These are phyloP conservation scores for Apodemus sylvaticus DNA, from an alignment of 2,113 vertebrate genomes.

Conservation along the genomic window DNA sequence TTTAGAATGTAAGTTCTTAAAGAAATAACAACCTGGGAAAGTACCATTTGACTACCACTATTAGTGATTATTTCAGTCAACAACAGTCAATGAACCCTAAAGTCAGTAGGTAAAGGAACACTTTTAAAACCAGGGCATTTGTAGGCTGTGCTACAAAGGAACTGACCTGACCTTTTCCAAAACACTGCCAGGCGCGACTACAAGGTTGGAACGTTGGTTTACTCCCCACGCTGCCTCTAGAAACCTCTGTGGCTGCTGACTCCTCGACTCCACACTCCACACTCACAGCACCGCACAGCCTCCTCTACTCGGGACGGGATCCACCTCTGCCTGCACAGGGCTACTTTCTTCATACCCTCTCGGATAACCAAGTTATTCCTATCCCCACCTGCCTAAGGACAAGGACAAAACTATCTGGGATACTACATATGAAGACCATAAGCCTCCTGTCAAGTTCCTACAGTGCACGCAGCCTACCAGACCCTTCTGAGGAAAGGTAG, in stretches of 20 bases:
- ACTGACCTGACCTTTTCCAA: not conserved
- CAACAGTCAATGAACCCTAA: not conserved
- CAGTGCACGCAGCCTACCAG: not conserved
- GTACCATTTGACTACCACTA: not conserved
- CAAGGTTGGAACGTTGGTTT: not conserved
- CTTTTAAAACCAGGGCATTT: not conserved
- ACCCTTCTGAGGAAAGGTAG: not conserved
- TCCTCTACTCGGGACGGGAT: not conserved
- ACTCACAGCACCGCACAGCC: not conserved
- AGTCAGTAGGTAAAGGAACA: not conserved
- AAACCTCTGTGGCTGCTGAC: not conserved
- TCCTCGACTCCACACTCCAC: not conserved
- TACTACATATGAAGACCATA: not conserved
- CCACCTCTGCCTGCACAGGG: not conserved
- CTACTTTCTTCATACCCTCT: not conserved
- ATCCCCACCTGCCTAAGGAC: not conserved
- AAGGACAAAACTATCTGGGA: not conserved
- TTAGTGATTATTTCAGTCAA: not conserved
- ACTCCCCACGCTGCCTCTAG: not conserved
- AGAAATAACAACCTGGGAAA: not conserved
- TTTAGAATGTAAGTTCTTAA: not conserved
- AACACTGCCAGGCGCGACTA: not conserved
- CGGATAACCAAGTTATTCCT: not conserved
- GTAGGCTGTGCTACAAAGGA: not conserved
- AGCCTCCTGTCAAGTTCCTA: not conserved